Evolutionary conservation across 2,113 vertebrate genomes (phyloP).

Genomic region (Cyanoramphus novaezelandiae): DNA sequence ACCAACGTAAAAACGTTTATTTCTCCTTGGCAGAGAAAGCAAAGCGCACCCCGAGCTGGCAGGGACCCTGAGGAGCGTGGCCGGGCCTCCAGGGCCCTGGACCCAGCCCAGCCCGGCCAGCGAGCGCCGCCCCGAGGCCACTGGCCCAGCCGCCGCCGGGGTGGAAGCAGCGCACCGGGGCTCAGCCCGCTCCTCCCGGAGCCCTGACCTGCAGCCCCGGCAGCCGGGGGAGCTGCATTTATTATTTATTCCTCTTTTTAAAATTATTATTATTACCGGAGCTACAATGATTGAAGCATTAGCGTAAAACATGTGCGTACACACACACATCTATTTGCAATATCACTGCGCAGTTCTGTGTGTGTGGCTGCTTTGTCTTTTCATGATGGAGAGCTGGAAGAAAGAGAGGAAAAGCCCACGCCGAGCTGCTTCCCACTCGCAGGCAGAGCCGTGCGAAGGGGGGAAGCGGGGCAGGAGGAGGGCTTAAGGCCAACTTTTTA

Average conservation of each 20-base stretch:
- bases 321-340: background rate
- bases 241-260: background rate
- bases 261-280: background rate
- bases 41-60: background rate
- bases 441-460: background rate
- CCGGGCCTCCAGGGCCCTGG: background rate
- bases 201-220: background rate
- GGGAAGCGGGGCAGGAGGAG: background rate
- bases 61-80: background rate
- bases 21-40: background rate
- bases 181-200: background rate
- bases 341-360: background rate
- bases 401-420: background rate
- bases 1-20: background rate
- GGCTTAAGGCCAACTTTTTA: background rate
- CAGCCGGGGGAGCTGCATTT: background rate
- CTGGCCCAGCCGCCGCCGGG: background rate
- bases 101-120: background rate
- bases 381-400: background rate
- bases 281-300: background rate
- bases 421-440: background rate
- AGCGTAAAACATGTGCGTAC: background rate
- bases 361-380: background rate
- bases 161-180: background rate
- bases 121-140: constrained; percentile 78